Evolutionary conservation across 35 echinoderm and acorn worm genomes (phyloP), one percentile per base, ranked within the genome.

Genomic region (Patiria miniata): DNA sequence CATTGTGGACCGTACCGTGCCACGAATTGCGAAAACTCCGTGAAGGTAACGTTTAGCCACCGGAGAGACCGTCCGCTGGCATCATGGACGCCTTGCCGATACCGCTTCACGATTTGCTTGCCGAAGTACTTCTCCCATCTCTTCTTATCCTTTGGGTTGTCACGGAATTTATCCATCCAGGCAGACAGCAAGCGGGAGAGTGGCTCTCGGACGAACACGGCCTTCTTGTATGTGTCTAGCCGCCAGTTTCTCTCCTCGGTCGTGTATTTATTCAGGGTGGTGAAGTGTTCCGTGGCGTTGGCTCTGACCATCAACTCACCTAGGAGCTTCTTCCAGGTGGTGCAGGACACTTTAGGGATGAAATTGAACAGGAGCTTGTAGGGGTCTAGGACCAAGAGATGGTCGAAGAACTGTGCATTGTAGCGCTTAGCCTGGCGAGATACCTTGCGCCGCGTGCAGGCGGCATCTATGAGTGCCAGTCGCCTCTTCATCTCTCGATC

Each of bases 21-120:
- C 19, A 93, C 85, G 55, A 89, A 93, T 3, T 59, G 92, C 18
- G 89, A 85, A 81, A 93, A 93, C 54, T 90, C 92, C n/a, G 65
- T 83, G 33, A 93, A 89, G 30, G 81, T 73, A 8, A 88, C 77
- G 37, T 76, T 76, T 6, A 82, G 40, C n/a, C 14, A 16, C 5
- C 40, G 14, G 37, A 9, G 8, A 1, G 42, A 51, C 79, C 23
- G 22, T n/a, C n/a, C n/a, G n/a, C n/a, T n/a, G n/a, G n/a, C n/a
- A n/a, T n/a, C n/a, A 7, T 14, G 33, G 16, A 5, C 8, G 22
- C 2, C 21, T 37, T 51, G n/a, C 18, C 39, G 80, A 21, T 82
- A 82, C 38, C 21, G 21, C 26, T 54, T 47, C 2, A 54, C 36
- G 8, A 93, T 93, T 9, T 39, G 1, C 5, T 38, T 7, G 14